These are phyloP conservation scores for Ridgeia piscesae DNA, from an alignment of 1,140 invertebrate species.

Conservation along the genomic window DNA sequence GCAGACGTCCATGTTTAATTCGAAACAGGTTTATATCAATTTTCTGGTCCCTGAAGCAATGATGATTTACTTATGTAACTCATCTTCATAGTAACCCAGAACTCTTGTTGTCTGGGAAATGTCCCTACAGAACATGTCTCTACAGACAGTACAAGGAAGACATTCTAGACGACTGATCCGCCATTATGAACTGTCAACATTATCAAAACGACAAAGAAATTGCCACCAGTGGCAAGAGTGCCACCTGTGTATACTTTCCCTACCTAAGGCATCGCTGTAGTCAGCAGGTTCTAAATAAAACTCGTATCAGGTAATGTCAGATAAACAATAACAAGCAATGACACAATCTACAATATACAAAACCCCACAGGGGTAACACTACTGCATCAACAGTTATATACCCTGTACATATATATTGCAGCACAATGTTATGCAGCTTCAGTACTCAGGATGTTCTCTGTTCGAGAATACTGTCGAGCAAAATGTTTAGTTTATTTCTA, in stretches of 20 bases:
- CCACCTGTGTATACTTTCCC: too few species aligned
- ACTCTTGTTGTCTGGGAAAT: background rate
- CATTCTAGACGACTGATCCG: too few species aligned
- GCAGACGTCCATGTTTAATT: background rate
- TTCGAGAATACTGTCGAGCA: background rate
- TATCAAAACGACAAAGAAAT: background rate
- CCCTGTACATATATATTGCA: too few species aligned
- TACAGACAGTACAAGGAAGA: too few species aligned
- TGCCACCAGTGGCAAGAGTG: background rate
- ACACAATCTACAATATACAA: background rate
- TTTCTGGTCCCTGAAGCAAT: background rate
- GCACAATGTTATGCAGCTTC: too few species aligned
- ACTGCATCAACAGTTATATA: background rate
- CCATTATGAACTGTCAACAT: too few species aligned
- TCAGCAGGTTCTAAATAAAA: background rate
- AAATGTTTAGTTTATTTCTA: background rate
- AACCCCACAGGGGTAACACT: background rate
- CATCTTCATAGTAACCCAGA: background rate
- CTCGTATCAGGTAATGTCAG: background rate
- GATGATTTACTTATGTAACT: background rate
- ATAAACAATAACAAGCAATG: background rate
- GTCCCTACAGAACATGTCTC: background rate
- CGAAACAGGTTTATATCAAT: background rate
- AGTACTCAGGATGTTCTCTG: too few species aligned
- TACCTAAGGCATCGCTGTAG: background rate